Evolutionary conservation across 2,797 vertebrate genomes (phyloP).

Genomic region (Perodicticus potto): DNA sequence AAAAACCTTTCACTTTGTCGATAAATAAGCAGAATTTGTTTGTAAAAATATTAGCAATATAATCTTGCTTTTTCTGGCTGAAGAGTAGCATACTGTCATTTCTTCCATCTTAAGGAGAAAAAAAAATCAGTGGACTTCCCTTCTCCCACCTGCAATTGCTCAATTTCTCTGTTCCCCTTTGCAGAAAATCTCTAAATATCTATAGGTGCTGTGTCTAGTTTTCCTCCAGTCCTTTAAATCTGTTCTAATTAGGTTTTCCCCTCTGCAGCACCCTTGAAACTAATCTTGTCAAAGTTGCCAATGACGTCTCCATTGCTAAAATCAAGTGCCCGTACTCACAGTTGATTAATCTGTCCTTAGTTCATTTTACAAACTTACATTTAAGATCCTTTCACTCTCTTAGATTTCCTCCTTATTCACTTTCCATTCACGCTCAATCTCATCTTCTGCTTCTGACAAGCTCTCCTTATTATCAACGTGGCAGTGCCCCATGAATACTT

Average conservation of each 20-base stretch:
- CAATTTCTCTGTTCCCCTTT: not conserved
- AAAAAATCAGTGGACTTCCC: not conserved
- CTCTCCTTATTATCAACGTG: not conserved
- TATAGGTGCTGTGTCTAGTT: not conserved
- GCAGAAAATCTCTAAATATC: not conserved
- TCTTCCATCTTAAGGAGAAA: not conserved
- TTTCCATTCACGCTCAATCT: not conserved
- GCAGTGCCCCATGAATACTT: not conserved
- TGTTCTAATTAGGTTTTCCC: not conserved
- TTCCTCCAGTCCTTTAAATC: not conserved
- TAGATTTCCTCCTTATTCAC: not conserved
- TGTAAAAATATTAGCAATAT: not conserved
- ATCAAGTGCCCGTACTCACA: not conserved
- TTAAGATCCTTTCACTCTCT: not conserved
- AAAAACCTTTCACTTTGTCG: not conserved
- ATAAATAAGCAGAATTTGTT: not conserved
- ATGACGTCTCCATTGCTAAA: not conserved
- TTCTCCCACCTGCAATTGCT: not conserved
- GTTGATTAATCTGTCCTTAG: not conserved
- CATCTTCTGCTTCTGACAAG: not conserved
- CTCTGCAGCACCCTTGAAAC: not conserved
- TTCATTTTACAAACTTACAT: not conserved
- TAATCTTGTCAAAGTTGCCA: not conserved
- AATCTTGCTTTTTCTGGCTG: not conserved
- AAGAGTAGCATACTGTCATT: not conserved